Evolutionary conservation across 2,888 invertebrate genomes (phyloP).

Genomic region (Caenorhabditis macrosperma): DNA sequence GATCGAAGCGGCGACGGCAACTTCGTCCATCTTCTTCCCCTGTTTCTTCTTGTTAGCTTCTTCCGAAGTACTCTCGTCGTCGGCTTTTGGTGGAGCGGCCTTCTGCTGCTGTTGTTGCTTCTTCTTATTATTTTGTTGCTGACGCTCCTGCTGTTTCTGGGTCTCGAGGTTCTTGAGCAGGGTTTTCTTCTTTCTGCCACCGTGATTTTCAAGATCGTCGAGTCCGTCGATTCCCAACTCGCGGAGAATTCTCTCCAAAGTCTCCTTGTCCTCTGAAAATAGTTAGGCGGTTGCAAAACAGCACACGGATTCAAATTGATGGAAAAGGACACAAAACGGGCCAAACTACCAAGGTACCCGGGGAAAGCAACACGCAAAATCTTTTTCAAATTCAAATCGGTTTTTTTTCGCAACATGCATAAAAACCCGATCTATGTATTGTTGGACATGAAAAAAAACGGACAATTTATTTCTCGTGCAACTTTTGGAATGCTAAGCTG

Average conservation of each 20-base stretch:
- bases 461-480: background rate
- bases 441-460: no score
- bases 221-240: constrained; percentile 4
- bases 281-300: no score
- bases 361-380: no score
- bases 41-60: background rate
- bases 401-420: no score
- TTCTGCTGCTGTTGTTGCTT: constrained; percentile 23
- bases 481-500: background rate
- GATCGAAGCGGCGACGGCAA: constrained; percentile 40
- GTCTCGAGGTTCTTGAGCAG: background rate
- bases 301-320: no score
- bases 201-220: constrained; percentile 2
- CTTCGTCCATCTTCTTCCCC: constrained; percentile 38
- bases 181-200: constrained; percentile 2
- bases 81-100: background rate
- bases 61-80: background rate
- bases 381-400: no score
- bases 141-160: constrained; percentile 4
- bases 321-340: no score
- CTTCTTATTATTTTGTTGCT: constrained; percentile 13
- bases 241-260: constrained; percentile 1
- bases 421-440: no score
- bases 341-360: no score
- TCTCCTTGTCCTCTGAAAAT: background rate